Conservation (phyloP, 2,797 vertebrate species). For the Hydrophis major region DNA sequence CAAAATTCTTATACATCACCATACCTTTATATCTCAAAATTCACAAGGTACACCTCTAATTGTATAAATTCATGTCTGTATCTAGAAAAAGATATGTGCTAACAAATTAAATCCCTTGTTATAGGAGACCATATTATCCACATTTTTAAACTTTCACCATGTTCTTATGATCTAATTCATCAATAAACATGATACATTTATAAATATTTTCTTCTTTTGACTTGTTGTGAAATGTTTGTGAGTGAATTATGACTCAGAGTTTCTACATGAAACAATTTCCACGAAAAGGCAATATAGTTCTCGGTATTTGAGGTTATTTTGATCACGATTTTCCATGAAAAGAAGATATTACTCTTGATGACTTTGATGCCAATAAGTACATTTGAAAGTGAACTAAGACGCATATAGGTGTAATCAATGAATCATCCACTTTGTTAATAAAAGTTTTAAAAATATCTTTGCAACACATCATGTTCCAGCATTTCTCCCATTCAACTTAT, state of each 20-base stretch:
- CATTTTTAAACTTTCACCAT: neutral
- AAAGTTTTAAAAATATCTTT: neutral
- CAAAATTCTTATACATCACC: neutral
- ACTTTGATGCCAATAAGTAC: neutral
- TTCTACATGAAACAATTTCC: neutral
- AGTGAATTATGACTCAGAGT: neutral
- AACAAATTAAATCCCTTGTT: neutral
- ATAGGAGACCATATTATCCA: neutral
- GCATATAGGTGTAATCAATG: neutral
- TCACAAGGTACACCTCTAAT: neutral
- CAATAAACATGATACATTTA: neutral
- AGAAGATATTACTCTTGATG: neutral
- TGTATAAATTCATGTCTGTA: neutral
- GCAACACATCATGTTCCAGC: neutral
- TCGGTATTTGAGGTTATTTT: neutral
- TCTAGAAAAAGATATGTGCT: neutral
- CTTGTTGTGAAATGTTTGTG: neutral
- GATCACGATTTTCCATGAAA: neutral
- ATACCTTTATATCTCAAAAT: neutral
- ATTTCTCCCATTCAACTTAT: conserved; percentile 33
- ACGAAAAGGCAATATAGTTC: neutral
- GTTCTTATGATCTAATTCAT: neutral
- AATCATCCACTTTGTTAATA: neutral
- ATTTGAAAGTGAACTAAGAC: neutral
- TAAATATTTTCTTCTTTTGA: neutral